Evolutionary conservation across 2,113 vertebrate genomes (phyloP), one percentile per base, ranked within the genome.

Genomic region (Plestiodon gilberti): DNA sequence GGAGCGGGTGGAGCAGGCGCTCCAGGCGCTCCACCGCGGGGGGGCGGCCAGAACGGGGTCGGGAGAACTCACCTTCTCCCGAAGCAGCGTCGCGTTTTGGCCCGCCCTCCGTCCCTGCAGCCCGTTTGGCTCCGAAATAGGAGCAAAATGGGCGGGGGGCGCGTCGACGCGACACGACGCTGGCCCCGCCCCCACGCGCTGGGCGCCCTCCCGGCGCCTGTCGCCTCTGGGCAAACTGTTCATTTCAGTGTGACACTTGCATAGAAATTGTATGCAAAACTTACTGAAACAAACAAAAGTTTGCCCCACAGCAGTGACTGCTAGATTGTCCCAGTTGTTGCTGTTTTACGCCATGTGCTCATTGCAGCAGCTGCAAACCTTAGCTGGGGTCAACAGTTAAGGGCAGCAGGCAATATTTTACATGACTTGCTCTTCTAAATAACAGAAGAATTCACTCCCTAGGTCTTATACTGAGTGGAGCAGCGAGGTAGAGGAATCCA

Each of bases 371-470:
- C 78, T 94, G 82, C 80, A 88, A 81, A 80, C 6, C 55, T 93
- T 93, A 93, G 70, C 73, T 89, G 13, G 78, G 89, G 83, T 93
- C 84, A 87, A 22, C 65, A 75, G 52, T 82, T 59, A 90, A 79
- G 82, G 43, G 38, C 82, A 91, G 85, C 73, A 78, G 88, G 79
- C 62, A 88, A 87, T 83, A 85, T 90, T 92, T 92, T 86, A 90
- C 57, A 70, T 65, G 80, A 77, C 67, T 92, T 84, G 1, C 65
- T 86, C 91, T 87, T 93, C 94, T 91, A 92, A 95, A 90, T 79
- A 86, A 76, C 18, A 57, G 82, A 93, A 93, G 74, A 92, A 83
- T 38, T 81, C 82, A 89, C 67, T 79, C 13, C 25, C 35, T 90
- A 52, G 14, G 2, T 90, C 83, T 88, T 91, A 82, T 82, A 75